A percentile compares a stretch with the other conserved stretches of the same genome.
These are phyloP conservation scores for Muscicapa striata DNA, from an alignment of 2,797 vertebrate species.

Conservation along the genomic window DNA sequence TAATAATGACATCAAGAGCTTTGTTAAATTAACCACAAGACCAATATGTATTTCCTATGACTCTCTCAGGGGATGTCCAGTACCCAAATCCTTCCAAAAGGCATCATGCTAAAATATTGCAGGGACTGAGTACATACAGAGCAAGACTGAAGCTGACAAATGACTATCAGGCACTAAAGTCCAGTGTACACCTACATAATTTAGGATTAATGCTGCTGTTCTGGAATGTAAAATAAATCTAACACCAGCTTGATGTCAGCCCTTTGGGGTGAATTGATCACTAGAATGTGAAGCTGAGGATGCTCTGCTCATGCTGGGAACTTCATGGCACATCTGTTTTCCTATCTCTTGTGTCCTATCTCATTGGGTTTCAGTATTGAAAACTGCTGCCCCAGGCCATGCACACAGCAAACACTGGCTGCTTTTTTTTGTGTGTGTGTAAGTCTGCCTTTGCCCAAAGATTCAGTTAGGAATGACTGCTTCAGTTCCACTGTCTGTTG, in stretches of 20 bases:
- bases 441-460: not conserved
- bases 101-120: not conserved
- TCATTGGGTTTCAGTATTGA: not conserved
- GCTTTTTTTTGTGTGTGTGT: not conserved
- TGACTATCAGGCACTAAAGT: not conserved
- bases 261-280: not conserved
- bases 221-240: not conserved
- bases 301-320: not conserved
- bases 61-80: constrained; percentile 1
- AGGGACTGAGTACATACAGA: not conserved
- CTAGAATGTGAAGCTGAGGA: not conserved
- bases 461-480: not conserved
- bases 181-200: not conserved
- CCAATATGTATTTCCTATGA: constrained; percentile 30
- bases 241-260: not conserved
- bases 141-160: not conserved
- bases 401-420: not conserved
- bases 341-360: not conserved
- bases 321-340: not conserved
- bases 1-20: constrained; percentile 46
- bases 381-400: not conserved
- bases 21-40: constrained; percentile 57
- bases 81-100: constrained; percentile 19
- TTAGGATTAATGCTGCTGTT: not conserved
- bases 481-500: not conserved